phyloP scores from a whole-genome alignment of 1,140 invertebrate genomes.

The Neoseiulus cucumeris region DNA sequence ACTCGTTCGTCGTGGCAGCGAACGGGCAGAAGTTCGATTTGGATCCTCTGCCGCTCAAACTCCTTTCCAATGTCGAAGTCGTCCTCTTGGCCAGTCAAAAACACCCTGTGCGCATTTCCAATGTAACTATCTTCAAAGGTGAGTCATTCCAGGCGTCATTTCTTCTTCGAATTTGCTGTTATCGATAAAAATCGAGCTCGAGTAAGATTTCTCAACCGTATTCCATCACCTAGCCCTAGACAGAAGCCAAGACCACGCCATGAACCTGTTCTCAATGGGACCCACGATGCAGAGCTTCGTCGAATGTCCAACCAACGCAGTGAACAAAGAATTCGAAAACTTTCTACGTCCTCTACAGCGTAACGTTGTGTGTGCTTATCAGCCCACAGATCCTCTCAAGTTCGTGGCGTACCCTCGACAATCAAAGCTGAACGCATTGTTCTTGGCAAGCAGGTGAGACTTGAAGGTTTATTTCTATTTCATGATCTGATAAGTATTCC shows the following conservation, averaged over 20 bases:
- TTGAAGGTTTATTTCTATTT: too few species aligned
- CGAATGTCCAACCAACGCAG: neutral
- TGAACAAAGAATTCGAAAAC: neutral
- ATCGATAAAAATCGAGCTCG: too few species aligned
- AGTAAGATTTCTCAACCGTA: too few species aligned
- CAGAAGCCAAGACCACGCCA: neutral
- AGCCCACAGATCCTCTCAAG: neutral
- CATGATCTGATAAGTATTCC: too few species aligned
- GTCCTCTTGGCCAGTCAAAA: neutral
- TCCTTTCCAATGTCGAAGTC: neutral
- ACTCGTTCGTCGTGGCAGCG: neutral
- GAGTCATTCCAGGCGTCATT: too few species aligned
- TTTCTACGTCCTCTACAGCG: neutral
- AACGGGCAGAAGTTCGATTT: neutral
- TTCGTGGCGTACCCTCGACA: constrained; percentile 3
- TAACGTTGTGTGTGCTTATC: neutral
- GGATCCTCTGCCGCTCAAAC: neutral
- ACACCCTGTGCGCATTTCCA: neutral
- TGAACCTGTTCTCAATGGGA: neutral
- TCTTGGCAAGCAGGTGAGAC: too few species aligned
- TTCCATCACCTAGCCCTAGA: too few species aligned
- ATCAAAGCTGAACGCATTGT: neutral
- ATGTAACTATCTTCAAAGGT: neutral
- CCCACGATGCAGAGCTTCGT: neutral
- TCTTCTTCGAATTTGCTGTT: too few species aligned